A percentile compares a stretch with the other conserved stretches of the same genome.
Evolutionary conservation across 2,888 invertebrate species (phyloP).

Genomic region (Lampropteryx suffumata): DNA sequence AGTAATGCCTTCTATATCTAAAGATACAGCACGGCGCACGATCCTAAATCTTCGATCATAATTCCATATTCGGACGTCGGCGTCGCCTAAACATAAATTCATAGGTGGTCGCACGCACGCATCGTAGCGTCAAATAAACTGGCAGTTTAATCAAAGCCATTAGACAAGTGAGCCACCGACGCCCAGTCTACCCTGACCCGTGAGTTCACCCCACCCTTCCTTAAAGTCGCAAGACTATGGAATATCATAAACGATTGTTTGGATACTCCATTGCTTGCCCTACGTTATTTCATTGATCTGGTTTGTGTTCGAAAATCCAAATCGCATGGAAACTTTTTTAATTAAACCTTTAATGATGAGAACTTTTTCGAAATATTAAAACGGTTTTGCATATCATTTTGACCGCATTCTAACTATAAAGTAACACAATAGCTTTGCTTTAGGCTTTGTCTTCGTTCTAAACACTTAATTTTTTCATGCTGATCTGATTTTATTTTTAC

Average conservation of each 20-base stretch:
- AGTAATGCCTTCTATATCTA: slow-evolving; percentile 1
- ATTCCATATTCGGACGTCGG: slow-evolving; percentile 68
- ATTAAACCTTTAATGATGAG: too few relatives aligned
- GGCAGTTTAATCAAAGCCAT: slow-evolving; percentile 82
- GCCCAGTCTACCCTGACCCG: slow-evolving; percentile 56
- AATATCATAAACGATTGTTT: neutral
- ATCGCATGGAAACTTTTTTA: too few relatives aligned
- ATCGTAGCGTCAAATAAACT: slow-evolving; percentile 82
- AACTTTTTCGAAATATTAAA: too few relatives aligned
- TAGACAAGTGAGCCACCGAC: slow-evolving; percentile 80
- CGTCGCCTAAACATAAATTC: slow-evolving; percentile 78
- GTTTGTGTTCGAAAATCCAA: too few relatives aligned
- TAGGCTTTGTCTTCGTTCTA: too few relatives aligned
- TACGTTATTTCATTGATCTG: too few relatives aligned
- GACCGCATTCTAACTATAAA: too few relatives aligned
- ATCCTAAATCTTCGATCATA: slow-evolving; percentile 68
- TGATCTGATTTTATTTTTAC: too few relatives aligned
- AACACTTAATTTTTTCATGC: too few relatives aligned
- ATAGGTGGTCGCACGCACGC: slow-evolving; percentile 77
- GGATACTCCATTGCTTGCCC: too few relatives aligned
- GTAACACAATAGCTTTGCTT: too few relatives aligned
- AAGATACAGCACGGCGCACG: slow-evolving; percentile 30
- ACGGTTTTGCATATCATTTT: too few relatives aligned
- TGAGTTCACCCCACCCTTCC: slow-evolving; percentile 45
- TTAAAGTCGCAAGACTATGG: slow-evolving; percentile 19